A percentile compares a stretch with the other conserved stretches of the same genome.
These are phyloP conservation scores for Pseudolaguvia tuberculata DNA, from an alignment of 2,113 vertebrate genomes.

Conservation along the genomic window DNA sequence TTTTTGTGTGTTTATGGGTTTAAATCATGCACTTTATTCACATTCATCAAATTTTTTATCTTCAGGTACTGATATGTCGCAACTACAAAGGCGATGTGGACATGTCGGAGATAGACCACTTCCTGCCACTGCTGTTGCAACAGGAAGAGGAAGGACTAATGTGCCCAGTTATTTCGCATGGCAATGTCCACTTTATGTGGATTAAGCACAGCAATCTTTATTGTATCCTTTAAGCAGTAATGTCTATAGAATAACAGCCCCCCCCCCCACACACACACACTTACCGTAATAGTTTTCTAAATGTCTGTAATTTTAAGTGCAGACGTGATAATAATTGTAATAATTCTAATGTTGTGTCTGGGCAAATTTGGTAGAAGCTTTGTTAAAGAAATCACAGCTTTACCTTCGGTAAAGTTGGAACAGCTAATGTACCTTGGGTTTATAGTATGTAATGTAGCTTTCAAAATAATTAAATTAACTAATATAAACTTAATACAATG, in stretches of 20 bases:
- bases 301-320: neutral
- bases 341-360: neutral
- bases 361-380: neutral
- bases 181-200: slow-evolving; percentile 86
- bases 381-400: neutral
- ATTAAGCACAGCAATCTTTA: slow-evolving; percentile 94
- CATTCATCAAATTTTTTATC: neutral
- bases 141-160: slow-evolving; percentile 81
- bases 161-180: slow-evolving; percentile 75
- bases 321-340: too few species aligned
- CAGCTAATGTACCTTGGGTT: neutral
- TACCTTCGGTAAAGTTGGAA: neutral
- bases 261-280: neutral
- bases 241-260: neutral
- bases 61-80: slow-evolving; percentile 85
- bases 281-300: neutral
- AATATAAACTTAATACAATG: neutral
- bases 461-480: too few species aligned
- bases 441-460: neutral
- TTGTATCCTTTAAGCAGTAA: slow-evolving; percentile 72
- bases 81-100: slow-evolving; percentile 90
- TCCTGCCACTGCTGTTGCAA: slow-evolving; percentile 82
- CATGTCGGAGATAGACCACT: slow-evolving; percentile 85
- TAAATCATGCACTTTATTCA: neutral
- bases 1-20: neutral